Conservation (phyloP, 2,888 invertebrate species). For the Nomada flava region DNA sequence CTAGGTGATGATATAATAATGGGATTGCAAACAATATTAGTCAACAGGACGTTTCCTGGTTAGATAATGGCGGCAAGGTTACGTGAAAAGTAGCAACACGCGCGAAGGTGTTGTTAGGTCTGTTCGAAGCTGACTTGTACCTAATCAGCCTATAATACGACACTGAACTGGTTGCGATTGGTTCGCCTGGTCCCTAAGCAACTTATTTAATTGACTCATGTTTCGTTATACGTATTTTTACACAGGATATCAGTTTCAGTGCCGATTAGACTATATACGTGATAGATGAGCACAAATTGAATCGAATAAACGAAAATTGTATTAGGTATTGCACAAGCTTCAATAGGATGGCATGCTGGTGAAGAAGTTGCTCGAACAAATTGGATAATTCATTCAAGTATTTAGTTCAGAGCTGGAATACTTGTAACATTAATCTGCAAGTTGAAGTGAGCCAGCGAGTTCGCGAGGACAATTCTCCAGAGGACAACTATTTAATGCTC, state of each 20-base stretch:
- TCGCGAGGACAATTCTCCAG: too few species aligned
- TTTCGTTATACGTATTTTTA: slow-evolving; percentile 13
- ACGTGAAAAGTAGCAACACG: slow-evolving; percentile 51
- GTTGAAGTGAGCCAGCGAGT: too few species aligned
- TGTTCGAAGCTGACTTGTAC: slow-evolving; percentile 30
- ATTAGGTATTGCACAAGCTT: too few species aligned
- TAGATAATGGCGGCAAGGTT: slow-evolving; percentile 58
- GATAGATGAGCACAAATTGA: background rate
- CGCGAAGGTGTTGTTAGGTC: slow-evolving; percentile 44
- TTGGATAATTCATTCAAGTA: background rate
- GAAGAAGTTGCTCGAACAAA: background rate
- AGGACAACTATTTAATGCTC: too few species aligned
- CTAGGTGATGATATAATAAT: slow-evolving; percentile 55
- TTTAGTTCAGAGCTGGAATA: too few species aligned
- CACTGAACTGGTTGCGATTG: slow-evolving; percentile 1
- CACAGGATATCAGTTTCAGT: background rate
- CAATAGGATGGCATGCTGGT: too few species aligned
- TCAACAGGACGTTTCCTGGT: slow-evolving; percentile 60
- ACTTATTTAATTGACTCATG: slow-evolving; percentile 10
- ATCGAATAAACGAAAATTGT: background rate
- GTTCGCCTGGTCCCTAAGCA: slow-evolving; percentile 4
- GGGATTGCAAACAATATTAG: slow-evolving; percentile 60
- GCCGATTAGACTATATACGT: background rate
- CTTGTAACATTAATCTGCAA: too few species aligned
- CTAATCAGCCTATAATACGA: slow-evolving; percentile 41